These are phyloP conservation scores for Anthopleura xanthogrammica DNA, from an alignment of 92 coral and sea anemone species.

Conservation along the genomic window DNA sequence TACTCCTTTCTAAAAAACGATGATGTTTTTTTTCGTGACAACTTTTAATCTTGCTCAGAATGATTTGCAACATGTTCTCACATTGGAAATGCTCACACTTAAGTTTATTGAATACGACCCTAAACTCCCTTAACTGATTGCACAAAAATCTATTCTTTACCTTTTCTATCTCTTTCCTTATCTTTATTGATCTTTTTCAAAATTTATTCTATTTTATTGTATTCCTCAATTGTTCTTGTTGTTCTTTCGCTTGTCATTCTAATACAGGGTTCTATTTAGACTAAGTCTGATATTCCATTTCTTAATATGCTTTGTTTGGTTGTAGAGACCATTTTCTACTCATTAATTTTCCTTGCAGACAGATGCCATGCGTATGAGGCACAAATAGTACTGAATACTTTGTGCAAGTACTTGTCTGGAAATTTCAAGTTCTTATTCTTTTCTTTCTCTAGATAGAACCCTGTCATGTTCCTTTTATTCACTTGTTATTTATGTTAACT, in stretches of 20 bases:
- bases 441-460: conserved; percentile 24
- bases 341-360: neutral
- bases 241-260: neutral
- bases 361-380: neutral
- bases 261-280: conserved; percentile 7
- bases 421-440: neutral
- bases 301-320: neutral
- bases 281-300: neutral
- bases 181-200: neutral
- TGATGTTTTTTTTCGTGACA: neutral
- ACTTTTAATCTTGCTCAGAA: neutral
- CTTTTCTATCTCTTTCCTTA: neutral
- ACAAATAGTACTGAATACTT: neutral
- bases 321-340: neutral
- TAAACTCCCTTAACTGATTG: neutral
- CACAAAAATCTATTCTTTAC: neutral
- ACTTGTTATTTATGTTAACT: neutral
- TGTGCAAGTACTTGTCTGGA: neutral
- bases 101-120: neutral
- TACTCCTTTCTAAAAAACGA: neutral
- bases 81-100: neutral
- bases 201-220: neutral
- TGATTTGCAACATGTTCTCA: neutral
- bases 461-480: neutral
- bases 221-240: neutral